Evolutionary conservation across 1,140 invertebrate species (phyloP).

Genomic region (Drosophila bifasciata): DNA sequence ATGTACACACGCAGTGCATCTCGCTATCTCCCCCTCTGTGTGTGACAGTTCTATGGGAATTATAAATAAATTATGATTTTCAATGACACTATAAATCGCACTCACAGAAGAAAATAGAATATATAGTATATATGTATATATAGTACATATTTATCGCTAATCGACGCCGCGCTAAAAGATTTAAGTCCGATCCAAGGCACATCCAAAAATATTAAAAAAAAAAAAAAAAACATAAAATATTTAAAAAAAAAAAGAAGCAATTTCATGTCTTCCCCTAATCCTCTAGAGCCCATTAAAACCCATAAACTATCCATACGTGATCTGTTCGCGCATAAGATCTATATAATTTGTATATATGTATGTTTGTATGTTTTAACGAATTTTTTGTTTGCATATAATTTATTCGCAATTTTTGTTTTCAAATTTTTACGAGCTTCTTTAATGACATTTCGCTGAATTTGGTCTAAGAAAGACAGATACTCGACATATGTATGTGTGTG

Average conservation of each 20-base stretch:
- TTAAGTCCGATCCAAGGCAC: constrained; percentile 18
- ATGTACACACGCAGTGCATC: constrained; percentile 5
- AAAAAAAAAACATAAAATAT: no score
- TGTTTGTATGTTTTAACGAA: constrained; percentile 38
- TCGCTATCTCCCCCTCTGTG: not conserved
- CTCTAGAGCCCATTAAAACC: not conserved
- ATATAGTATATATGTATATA: constrained; percentile 24
- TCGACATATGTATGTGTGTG: not conserved
- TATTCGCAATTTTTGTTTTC: constrained; percentile 44
- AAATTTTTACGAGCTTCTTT: constrained; percentile 70
- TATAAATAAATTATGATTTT: constrained; percentile 77
- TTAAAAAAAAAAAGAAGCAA: not conserved
- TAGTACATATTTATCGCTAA: constrained; percentile 20
- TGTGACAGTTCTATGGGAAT: constrained; percentile 19
- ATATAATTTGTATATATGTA: constrained; percentile 37
- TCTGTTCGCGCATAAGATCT: constrained; percentile 20
- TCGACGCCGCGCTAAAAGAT: constrained; percentile 58
- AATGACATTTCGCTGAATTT: constrained; percentile 72
- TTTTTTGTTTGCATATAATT: constrained; percentile 24
- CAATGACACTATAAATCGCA: constrained; percentile 68
- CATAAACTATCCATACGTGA: constrained; percentile 12
- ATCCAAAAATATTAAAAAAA: not conserved
- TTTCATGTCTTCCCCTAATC: constrained; percentile 19
- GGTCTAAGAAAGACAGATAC: constrained; percentile 25
- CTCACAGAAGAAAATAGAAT: no score